Conservation (phyloP, 2,888 invertebrate genomes). For the Pseudeuparius sepicola region DNA sequence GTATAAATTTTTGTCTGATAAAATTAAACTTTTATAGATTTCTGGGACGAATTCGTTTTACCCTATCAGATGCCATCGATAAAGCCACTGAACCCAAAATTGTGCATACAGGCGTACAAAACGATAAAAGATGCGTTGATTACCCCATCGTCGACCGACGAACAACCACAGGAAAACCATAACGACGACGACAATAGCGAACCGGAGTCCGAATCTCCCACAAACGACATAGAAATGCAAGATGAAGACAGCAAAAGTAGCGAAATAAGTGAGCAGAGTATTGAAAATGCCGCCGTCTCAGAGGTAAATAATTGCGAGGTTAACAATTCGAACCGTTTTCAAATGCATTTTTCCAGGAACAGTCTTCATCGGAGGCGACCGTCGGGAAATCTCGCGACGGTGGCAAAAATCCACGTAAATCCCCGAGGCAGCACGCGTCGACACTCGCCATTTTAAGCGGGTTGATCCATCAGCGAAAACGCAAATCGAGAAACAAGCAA, state of each 20-base stretch:
- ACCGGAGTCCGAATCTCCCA: constrained; percentile 29
- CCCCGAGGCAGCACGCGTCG: constrained; percentile 80
- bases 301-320: too few species aligned
- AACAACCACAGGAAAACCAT: too few species aligned
- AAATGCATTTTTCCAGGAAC: too few species aligned
- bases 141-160: too few species aligned
- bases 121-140: constrained; percentile 41
- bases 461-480: constrained; percentile 46
- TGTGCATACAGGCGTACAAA: constrained; percentile 38
- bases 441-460: constrained; percentile 73
- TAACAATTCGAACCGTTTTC: too few species aligned
- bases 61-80: constrained; percentile 66
- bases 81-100: constrained; percentile 50
- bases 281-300: too few species aligned
- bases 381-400: too few species aligned
- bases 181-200: too few species aligned
- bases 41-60: constrained; percentile 54
- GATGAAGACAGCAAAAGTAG: constrained; percentile 34
- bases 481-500: constrained; percentile 32
- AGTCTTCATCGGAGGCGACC: too few species aligned
- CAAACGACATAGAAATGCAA: too few species aligned
- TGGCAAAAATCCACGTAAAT: constrained; percentile 63
- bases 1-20: too few species aligned
- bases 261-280: too few species aligned
- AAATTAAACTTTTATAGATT: constrained; percentile 39